Evolutionary conservation across 2,888 invertebrate species (phyloP).

Genomic region (Cerastis rubricosa): DNA sequence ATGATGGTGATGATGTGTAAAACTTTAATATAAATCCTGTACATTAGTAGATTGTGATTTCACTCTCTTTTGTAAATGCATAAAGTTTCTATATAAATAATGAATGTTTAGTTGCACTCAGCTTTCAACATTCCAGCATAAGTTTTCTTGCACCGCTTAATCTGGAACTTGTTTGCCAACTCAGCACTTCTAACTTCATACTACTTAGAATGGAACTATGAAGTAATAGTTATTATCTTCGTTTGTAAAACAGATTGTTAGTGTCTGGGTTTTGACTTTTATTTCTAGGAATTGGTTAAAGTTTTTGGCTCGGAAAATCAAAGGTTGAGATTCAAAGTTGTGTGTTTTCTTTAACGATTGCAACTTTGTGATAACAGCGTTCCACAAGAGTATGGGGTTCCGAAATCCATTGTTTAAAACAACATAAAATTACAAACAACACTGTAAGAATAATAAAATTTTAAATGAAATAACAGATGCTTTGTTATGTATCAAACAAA

Average conservation of each 20-base stretch:
- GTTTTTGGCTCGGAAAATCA: neutral
- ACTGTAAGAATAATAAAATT: neutral
- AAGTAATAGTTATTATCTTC: conserved; percentile 6
- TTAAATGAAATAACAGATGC: neutral
- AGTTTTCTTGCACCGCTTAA: conserved; percentile 52
- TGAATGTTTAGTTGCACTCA: conserved; percentile 21
- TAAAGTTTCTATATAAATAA: conserved; percentile 33
- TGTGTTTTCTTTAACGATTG: neutral
- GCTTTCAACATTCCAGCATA: conserved; percentile 37
- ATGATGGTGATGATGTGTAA: too few species aligned
- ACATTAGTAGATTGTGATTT: neutral
- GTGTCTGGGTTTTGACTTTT: neutral
- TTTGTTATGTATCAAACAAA: too few species aligned
- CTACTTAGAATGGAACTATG: conserved; percentile 20
- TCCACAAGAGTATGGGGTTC: neutral
- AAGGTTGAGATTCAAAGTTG: neutral
- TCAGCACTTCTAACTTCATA: conserved; percentile 49
- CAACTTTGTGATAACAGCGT: neutral
- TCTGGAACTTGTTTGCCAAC: conserved; percentile 52
- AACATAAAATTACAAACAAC: neutral
- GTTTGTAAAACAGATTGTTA: conserved; percentile 26
- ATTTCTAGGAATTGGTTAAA: neutral
- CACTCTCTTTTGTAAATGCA: neutral
- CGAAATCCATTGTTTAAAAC: neutral
- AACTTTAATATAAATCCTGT: neutral